Conservation (phyloP, 2,113 vertebrate genomes). For the Prionailurus viverrinus region DNA sequence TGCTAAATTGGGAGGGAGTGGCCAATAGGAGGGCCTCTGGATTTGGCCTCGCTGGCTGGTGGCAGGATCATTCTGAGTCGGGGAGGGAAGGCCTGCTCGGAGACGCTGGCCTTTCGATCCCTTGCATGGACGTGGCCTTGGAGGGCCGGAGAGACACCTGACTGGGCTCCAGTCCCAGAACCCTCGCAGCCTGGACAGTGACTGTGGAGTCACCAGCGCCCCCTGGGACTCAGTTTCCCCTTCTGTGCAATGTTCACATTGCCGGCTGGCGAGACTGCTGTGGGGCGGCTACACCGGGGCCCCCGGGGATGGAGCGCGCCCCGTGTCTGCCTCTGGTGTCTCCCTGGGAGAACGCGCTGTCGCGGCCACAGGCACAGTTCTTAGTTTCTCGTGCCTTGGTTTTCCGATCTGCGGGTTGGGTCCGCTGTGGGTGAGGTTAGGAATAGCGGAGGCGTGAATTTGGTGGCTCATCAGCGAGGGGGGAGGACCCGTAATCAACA, state of each 20-base stretch:
- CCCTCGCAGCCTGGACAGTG: not conserved
- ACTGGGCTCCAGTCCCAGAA: not conserved
- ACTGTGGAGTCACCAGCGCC: not conserved
- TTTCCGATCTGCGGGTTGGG: not conserved
- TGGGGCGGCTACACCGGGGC: not conserved
- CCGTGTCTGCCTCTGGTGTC: not conserved
- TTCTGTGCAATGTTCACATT: not conserved
- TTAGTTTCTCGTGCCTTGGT: accelerated
- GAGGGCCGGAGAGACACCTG: not conserved
- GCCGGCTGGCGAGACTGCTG: not conserved
- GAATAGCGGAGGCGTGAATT: accelerated
- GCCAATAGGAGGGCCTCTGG: accelerated
- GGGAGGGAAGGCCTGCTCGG: not conserved
- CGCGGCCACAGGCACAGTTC: not conserved
- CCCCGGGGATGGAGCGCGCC: accelerated
- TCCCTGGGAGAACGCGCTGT: not conserved
- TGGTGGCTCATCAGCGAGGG: not conserved
- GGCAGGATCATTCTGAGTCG: accelerated
- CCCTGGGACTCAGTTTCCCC: not conserved
- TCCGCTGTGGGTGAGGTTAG: not conserved
- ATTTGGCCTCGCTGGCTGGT: not conserved
- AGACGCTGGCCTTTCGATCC: not conserved
- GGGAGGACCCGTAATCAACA: accelerated
- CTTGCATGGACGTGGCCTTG: accelerated
- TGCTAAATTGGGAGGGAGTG: not conserved